phyloP scores from a whole-genome alignment of 2,113 vertebrate genomes.

The Butorides virescens region DNA sequence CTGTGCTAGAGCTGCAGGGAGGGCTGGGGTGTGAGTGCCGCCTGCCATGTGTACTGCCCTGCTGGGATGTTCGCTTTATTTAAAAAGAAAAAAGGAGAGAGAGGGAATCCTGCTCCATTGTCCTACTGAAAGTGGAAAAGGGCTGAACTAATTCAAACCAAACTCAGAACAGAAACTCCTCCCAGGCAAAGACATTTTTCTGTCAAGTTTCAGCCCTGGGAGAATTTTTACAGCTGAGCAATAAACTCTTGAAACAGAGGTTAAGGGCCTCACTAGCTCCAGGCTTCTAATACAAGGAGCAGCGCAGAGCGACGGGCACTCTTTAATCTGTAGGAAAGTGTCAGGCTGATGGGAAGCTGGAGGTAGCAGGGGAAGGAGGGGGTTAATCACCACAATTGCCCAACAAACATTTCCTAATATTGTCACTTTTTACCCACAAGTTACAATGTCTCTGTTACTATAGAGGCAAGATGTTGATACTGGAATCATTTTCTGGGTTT shows the following conservation, averaged over 20 bases:
- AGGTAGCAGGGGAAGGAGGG: not conserved
- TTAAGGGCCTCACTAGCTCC: not conserved
- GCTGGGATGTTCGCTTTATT: not conserved
- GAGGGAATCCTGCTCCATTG: slow-evolving; percentile 43
- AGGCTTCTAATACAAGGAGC: not conserved
- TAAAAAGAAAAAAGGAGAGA: not conserved
- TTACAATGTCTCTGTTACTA: slow-evolving; percentile 72
- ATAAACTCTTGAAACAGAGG: slow-evolving; percentile 42
- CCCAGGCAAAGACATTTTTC: slow-evolving; percentile 27
- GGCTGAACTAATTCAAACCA: slow-evolving; percentile 63
- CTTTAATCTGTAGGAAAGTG: not conserved
- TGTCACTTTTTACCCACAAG: slow-evolving; percentile 59
- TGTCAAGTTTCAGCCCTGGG: slow-evolving; percentile 50
- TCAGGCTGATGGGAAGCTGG: not conserved
- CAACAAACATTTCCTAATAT: slow-evolving; percentile 51
- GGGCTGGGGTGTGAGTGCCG: not conserved
- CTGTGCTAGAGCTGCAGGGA: not conserved
- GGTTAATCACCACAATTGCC: slow-evolving; percentile 23
- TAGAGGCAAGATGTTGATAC: slow-evolving; percentile 73
- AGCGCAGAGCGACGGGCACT: not conserved
- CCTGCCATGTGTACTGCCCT: not conserved
- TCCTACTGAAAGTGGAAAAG: slow-evolving; percentile 27
- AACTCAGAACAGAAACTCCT: slow-evolving; percentile 55
- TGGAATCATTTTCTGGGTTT: slow-evolving; percentile 72
- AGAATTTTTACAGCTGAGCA: slow-evolving; percentile 66